Conservation (phyloP, 2,113 vertebrate genomes). For the Leuciscus idus region DNA sequence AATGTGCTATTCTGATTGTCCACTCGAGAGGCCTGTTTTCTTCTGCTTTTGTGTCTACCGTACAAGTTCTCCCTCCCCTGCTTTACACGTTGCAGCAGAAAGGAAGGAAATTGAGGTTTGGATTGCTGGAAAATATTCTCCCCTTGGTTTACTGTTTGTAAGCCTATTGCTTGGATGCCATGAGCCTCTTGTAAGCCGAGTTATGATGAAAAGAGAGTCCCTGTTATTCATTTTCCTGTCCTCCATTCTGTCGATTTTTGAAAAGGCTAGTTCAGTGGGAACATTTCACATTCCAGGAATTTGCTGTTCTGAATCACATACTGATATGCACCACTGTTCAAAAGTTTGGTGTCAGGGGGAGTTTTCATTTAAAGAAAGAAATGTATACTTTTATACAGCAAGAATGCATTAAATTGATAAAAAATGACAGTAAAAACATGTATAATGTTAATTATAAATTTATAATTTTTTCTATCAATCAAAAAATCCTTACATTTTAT, state of each 20-base stretch:
- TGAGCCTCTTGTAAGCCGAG: neutral
- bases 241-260: neutral
- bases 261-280: neutral
- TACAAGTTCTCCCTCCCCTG: neutral
- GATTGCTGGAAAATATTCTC: constrained; percentile 21
- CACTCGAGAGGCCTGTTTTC: constrained; percentile 8
- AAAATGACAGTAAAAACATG: neutral
- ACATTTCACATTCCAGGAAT: neutral
- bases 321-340: neutral
- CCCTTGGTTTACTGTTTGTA: neutral
- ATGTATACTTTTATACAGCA: neutral
- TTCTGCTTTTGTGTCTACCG: neutral
- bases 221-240: neutral
- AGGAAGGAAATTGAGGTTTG: constrained; percentile 20
- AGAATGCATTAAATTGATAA: neutral
- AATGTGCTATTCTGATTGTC: constrained; percentile 10
- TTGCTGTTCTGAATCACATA: neutral
- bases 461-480: neutral
- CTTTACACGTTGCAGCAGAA: neutral
- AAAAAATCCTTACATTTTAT: neutral
- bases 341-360: neutral
- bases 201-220: neutral
- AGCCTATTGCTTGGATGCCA: neutral
- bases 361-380: neutral
- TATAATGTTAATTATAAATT: neutral